Evolutionary conservation across 2,888 invertebrate species (phyloP), one percentile per base, ranked within the genome.

Genomic region (Habrosyne pyritoides): DNA sequence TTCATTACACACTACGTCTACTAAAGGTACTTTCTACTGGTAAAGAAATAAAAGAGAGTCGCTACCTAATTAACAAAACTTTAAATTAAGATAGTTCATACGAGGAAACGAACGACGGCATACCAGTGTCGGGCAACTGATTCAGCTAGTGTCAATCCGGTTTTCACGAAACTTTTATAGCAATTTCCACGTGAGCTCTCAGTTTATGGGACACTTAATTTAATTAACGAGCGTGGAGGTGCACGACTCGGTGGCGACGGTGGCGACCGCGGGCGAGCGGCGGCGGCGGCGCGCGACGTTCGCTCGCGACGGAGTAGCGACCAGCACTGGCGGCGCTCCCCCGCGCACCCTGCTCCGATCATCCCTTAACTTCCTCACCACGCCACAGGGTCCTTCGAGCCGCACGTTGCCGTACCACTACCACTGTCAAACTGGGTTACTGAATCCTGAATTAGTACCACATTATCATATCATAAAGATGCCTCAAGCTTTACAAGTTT

Each of bases 201-300:
- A 82, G 85, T 89, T 87, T 81, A 83, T 84, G 81, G 71, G 81
- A 79, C 89, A 90, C 89, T 87, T 88, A 86, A 89, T 89, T 87
- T 78, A 78, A 84, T 89, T 83, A 84, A 80, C 78, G 82, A 81
- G 77, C 70, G 78, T 69, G 75, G 61, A 64, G 65, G 69, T 71
- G 59, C 33, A 73, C 62, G 69, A 66, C 33, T 33, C 66, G 73
- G 66, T 60, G 63, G 61, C 63, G 63, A 66, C 66, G 73, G 66
- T 61, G 63, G 61, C 63, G 63, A 59, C 30, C 55, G 53, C 51
- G 55, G 68, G 69, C 66, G 53, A 62, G 67, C 69, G 62, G 55
- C 55, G 54, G 55, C 55, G 54, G 61, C 18, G 65, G 61, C 63
- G 75, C 76, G 77, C 70, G 72, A 78, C 86, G 91, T 86, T 81